Conservation (phyloP, 2,888 invertebrate species). For the Chloroclystis v-ata region DNA sequence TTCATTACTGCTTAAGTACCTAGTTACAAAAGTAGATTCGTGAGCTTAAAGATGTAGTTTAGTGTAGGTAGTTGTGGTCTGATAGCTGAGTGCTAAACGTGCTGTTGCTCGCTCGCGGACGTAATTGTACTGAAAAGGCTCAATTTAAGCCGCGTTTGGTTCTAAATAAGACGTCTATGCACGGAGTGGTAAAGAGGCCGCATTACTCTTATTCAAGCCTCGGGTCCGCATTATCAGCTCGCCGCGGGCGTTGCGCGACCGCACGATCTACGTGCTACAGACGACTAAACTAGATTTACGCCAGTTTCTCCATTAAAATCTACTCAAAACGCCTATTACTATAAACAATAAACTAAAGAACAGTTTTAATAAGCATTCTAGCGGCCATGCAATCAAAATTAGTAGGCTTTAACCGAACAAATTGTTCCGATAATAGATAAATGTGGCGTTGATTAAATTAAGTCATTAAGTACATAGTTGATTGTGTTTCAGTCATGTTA, state of each 20-base stretch:
- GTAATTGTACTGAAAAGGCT: constrained; percentile 72
- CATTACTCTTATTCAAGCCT: constrained; percentile 70
- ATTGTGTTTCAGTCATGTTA: constrained; percentile 26
- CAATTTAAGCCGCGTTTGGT: constrained; percentile 69
- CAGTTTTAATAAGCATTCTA: constrained; percentile 11
- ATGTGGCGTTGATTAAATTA: constrained; percentile 27
- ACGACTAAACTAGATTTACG: constrained; percentile 7
- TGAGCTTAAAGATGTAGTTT: neutral
- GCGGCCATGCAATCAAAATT: constrained; percentile 19
- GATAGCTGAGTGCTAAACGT: constrained; percentile 63
- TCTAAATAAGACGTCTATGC: constrained; percentile 74
- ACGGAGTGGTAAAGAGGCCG: constrained; percentile 67
- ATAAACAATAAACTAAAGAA: constrained; percentile 6
- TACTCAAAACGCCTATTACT: constrained; percentile 1
- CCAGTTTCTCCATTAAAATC: constrained; percentile 7
- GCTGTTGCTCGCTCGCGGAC: constrained; percentile 50
- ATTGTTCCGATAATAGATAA: constrained; percentile 20
- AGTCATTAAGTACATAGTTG: constrained; percentile 27
- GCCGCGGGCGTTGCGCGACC: constrained; percentile 53
- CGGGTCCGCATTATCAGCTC: constrained; percentile 61
- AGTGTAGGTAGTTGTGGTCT: constrained; percentile 52
- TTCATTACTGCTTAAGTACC: constrained; percentile 29
- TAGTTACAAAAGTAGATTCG: constrained; percentile 35
- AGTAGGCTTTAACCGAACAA: constrained; percentile 15
- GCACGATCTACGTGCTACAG: constrained; percentile 31